These are phyloP conservation scores for Cyclura pinguis DNA, from an alignment of 2,797 vertebrate species.

Conservation along the genomic window DNA sequence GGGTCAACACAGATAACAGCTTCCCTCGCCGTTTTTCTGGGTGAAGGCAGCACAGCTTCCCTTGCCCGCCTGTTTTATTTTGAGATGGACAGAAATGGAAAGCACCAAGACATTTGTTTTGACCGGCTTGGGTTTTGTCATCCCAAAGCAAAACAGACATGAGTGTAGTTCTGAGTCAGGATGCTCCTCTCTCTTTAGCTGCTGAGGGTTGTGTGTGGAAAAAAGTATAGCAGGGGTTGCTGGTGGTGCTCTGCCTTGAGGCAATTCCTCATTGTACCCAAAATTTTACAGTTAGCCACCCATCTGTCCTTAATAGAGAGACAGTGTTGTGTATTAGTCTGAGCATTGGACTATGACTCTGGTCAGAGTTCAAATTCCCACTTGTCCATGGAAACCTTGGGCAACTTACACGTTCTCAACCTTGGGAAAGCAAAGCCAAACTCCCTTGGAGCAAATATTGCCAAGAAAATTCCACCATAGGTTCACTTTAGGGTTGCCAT, in stretches of 20 bases:
- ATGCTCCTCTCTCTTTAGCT: not conserved
- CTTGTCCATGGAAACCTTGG: too few relatives aligned
- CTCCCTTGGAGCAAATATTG: too few relatives aligned
- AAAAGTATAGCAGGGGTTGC: not conserved
- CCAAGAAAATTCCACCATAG: too few relatives aligned
- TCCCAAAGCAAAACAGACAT: not conserved
- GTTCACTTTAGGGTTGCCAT: too few relatives aligned
- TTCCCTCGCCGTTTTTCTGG: not conserved
- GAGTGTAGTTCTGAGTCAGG: not conserved
- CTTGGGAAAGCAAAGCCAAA: too few relatives aligned
- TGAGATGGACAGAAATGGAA: not conserved
- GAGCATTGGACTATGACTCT: not conserved
- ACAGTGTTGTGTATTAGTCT: too few relatives aligned
- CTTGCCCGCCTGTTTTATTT: not conserved
- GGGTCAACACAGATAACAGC: not conserved
- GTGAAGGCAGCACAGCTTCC: not conserved
- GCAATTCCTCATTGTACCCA: not conserved
- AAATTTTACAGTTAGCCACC: not conserved
- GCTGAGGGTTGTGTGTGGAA: not conserved
- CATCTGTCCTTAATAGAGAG: not conserved
- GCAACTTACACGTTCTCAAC: too few relatives aligned
- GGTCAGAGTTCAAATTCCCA: too few relatives aligned
- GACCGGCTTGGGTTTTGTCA: not conserved
- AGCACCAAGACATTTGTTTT: not conserved
- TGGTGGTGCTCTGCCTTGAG: not conserved